Conservation (phyloP, 2,797 vertebrate species). For the Pipistrellus pipistrellus region DNA sequence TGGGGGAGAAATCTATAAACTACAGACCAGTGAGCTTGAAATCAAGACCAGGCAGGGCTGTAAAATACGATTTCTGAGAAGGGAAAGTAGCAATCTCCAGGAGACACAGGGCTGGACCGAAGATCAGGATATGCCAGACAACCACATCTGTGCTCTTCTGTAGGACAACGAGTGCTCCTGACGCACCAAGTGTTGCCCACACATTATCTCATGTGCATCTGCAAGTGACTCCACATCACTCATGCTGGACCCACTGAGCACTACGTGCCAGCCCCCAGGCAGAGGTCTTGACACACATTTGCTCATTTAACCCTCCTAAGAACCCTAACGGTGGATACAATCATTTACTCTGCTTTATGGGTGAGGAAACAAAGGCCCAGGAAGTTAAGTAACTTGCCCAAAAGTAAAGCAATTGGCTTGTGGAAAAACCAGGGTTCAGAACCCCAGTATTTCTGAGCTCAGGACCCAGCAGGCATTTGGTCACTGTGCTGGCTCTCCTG, state of each 20-base stretch:
- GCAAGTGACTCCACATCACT: background rate
- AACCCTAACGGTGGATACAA: background rate
- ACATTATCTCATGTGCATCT: background rate
- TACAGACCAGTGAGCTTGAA: background rate
- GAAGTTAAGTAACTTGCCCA: constrained; percentile 44
- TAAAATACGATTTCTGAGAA: constrained; percentile 5
- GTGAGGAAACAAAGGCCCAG: background rate
- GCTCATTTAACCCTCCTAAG: background rate
- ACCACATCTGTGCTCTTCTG: background rate
- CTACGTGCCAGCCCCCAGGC: background rate
- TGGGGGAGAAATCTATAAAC: background rate
- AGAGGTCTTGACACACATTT: background rate
- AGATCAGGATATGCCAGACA: background rate
- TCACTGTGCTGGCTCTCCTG: background rate
- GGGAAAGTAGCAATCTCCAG: background rate
- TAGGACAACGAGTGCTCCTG: background rate
- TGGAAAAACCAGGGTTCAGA: background rate
- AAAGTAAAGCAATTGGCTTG: no score
- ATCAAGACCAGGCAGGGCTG: background rate
- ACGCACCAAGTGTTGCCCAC: background rate
- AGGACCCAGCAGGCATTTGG: background rate
- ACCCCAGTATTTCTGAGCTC: background rate
- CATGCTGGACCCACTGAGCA: background rate
- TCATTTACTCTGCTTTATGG: background rate
- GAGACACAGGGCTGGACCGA: background rate